Base-by-base conservation (phyloP, 2,113 vertebrate species). In the Elephas maximus region DNA sequence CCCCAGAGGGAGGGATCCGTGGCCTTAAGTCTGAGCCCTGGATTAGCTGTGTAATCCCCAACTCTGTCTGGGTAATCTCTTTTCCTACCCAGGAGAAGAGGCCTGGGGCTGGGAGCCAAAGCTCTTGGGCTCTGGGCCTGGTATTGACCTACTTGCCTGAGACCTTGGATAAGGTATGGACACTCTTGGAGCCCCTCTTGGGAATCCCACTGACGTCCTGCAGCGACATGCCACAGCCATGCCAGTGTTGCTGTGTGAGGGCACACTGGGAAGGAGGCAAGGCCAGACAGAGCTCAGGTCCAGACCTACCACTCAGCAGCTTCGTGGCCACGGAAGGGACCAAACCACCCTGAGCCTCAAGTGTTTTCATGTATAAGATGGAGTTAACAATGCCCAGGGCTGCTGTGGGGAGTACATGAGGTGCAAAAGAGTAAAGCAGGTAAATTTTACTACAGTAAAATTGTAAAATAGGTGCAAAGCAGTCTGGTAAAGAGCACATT, bases 1-100 rank as follows among this genome's bases (percentile, higher is more conserved):
- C 48, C 65, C 77, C 71, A 9, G 30, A 63, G 44, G 71, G 41
- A 83, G 41, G 44, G 57, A 51, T 45, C 26, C 15, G 2, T 0
- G 23, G 45, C 69, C 63, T 90, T 69, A 76, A 45, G 17, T 86
- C 86, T 69, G 79, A 97, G 84, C 77, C 79, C 65, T 0, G 73
- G 96, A 93, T 98, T 97, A 97, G 92, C 80, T 67, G 71, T 96
- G 93, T 96, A 97, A 96, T 93, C 95, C 91, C n/a, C 81, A 73
- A 80, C 37, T 78, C 77, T 90, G 62, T 33, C 69, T 79, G 30
- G 60, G 65, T 57, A 57, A 77, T 87, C 96, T 91, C 45, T 93
- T 73, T 74, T 63, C 48, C 80, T 60, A 17, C 15, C 57, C 30
- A 8, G 74, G 51, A 48, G 77, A 53, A 9, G 69, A 23, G 45